These are phyloP conservation scores for Callopanchax toddi DNA, from an alignment of 2,113 vertebrate species.

Conservation along the genomic window DNA sequence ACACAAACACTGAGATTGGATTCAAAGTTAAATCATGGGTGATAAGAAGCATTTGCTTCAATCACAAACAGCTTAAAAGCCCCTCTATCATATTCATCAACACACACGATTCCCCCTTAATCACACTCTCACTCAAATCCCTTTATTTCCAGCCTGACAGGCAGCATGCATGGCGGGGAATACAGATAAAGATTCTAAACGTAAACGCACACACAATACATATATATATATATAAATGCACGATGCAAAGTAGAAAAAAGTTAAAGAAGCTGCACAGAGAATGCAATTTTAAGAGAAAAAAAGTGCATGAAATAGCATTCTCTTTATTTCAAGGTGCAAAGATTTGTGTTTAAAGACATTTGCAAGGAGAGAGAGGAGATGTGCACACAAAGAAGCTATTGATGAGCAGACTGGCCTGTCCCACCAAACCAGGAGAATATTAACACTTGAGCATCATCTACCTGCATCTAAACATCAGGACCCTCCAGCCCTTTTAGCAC, in stretches of 20 bases:
- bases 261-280: not conserved
- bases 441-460: conserved; percentile 52
- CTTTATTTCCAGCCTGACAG: conserved; percentile 28
- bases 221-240: not conserved
- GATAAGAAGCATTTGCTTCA: conserved; percentile 35
- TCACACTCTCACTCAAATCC: conserved; percentile 31
- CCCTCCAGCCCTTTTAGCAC: conserved; percentile 19
- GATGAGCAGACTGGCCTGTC: conserved; percentile 55
- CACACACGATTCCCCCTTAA: conserved; percentile 10
- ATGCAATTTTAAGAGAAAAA: too few species aligned
- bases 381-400: conserved; percentile 73
- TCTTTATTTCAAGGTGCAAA: not conserved
- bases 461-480: not conserved
- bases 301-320: conserved; percentile 20
- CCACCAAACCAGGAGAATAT: conserved; percentile 49
- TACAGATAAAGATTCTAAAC: conserved; percentile 21
- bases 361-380: conserved; percentile 33
- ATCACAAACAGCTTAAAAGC: conserved; percentile 42
- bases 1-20: conserved; percentile 3
- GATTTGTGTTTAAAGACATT: conserved; percentile 29
- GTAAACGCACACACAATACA: not conserved
- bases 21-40: conserved; percentile 38
- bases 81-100: conserved; percentile 46
- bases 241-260: conserved; percentile 1
- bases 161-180: conserved; percentile 7